Evolutionary conservation across 2,113 vertebrate genomes (phyloP).

Genomic region (Austrofundulus limnaeus): DNA sequence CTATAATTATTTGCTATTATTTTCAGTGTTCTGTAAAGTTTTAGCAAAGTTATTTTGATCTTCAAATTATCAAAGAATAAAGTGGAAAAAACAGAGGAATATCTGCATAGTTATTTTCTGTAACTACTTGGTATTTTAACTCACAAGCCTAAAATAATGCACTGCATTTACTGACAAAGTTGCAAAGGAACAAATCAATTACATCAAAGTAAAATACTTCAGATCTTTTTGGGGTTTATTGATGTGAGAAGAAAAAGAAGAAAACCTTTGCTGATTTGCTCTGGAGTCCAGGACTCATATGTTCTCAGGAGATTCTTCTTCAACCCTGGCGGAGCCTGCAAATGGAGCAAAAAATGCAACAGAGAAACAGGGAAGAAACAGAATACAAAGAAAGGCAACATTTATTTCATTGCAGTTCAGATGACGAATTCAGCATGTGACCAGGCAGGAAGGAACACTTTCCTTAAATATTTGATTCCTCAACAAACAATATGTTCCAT

Average conservation of each 20-base stretch:
- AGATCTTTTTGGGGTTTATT: not conserved
- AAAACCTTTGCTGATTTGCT: slow-evolving; percentile 87
- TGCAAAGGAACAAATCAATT: not conserved
- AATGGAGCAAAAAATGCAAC: slow-evolving; percentile 19
- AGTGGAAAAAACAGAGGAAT: not conserved
- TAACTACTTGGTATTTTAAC: no score
- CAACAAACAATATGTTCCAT: slow-evolving; percentile 12
- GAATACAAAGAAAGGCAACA: not conserved
- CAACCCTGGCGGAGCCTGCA: slow-evolving; percentile 92
- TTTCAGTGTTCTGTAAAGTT: not conserved
- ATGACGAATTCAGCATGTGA: not conserved
- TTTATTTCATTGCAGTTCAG: not conserved
- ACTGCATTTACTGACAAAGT: not conserved
- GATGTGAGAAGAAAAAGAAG: not conserved
- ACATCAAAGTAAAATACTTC: slow-evolving; percentile 1
- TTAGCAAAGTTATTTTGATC: not conserved
- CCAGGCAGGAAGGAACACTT: not conserved
- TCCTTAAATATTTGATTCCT: not conserved
- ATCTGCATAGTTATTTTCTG: no score
- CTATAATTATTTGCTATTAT: not conserved
- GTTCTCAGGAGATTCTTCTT: slow-evolving; percentile 97
- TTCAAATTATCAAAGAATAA: not conserved
- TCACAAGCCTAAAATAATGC: no score
- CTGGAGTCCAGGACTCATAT: slow-evolving; percentile 94
- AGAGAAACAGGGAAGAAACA: not conserved